Conservation (phyloP, 2,113 vertebrate genomes). For the Burhinus bistriatus region DNA sequence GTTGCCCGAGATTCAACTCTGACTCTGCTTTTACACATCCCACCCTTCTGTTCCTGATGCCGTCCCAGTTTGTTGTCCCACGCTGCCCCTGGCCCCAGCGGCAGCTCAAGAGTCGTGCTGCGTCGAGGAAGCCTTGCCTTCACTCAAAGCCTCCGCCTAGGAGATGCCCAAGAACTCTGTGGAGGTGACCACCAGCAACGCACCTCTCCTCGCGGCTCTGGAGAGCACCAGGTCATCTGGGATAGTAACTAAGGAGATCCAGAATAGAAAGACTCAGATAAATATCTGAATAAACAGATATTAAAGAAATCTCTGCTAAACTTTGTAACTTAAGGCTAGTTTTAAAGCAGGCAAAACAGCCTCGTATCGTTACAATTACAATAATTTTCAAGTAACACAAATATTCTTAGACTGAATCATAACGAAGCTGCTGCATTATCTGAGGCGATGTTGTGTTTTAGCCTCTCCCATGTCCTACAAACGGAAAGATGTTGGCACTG, state of each 20-base stretch:
- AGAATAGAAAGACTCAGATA: not conserved
- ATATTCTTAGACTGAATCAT: not conserved
- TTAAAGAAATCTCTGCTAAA: not conserved
- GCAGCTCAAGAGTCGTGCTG: too few relatives aligned
- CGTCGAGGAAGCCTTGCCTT: not conserved
- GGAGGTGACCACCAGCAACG: not conserved
- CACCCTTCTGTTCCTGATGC: not conserved
- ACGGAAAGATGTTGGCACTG: not conserved
- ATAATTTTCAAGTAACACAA: not conserved
- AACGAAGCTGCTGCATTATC: not conserved
- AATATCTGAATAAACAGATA: not conserved
- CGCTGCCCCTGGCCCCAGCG: too few relatives aligned
- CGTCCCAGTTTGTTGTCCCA: not conserved
- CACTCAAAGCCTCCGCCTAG: not conserved
- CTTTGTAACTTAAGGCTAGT: not conserved
- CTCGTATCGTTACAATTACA: not conserved
- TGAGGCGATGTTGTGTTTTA: not conserved
- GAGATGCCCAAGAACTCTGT: not conserved
- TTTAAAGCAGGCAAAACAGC: not conserved
- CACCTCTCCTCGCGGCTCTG: not conserved
- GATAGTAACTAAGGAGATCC: not conserved
- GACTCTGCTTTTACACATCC: not conserved
- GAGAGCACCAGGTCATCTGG: not conserved
- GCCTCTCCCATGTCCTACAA: not conserved
- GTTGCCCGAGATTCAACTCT: not conserved